These are phyloP conservation scores for Drosophila robusta DNA, from an alignment of 2,888 invertebrate species.

Conservation along the genomic window DNA sequence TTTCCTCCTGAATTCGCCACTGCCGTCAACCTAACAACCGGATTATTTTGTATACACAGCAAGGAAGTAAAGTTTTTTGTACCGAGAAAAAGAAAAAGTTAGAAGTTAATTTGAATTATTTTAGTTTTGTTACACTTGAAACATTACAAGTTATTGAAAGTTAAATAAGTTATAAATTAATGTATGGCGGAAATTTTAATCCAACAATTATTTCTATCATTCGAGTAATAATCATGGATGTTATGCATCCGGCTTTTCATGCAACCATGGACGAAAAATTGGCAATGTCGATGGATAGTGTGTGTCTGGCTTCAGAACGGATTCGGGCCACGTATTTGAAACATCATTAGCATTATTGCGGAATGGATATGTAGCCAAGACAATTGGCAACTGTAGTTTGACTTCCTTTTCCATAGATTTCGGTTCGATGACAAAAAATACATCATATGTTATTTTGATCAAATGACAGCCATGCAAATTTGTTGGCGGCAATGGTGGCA, in stretches of 20 bases:
- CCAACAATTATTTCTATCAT: slow-evolving; percentile 46
- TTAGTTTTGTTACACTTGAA: slow-evolving; percentile 44
- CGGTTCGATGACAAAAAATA: slow-evolving; percentile 95
- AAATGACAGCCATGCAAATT: slow-evolving; percentile 97
- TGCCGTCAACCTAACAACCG: neutral
- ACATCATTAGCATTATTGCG: slow-evolving; percentile 88
- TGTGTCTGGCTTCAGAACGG: slow-evolving; percentile 91
- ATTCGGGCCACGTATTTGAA: slow-evolving; percentile 86
- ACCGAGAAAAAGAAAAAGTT: slow-evolving; percentile 7
- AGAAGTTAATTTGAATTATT: slow-evolving; percentile 9
- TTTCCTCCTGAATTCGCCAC: neutral
- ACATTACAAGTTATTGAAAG: slow-evolving; percentile 33
- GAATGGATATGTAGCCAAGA: slow-evolving; percentile 96
- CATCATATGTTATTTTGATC: slow-evolving; percentile 96
- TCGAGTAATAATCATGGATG: slow-evolving; percentile 1
- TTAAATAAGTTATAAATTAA: slow-evolving; percentile 68
- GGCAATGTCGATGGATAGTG: slow-evolving; percentile 97
- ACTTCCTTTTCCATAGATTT: slow-evolving; percentile 96
- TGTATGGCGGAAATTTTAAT: slow-evolving; percentile 59
- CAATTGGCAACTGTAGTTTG: slow-evolving; percentile 95
- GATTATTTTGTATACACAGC: too few relatives aligned
- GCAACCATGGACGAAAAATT: slow-evolving; percentile 95
- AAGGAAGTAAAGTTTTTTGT: neutral
- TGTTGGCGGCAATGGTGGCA: slow-evolving; percentile 97
- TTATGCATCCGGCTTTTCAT: slow-evolving; percentile 86